Base-by-base conservation (phyloP, 2,113 vertebrate species). In the Urocynchramus pylzowi region DNA sequence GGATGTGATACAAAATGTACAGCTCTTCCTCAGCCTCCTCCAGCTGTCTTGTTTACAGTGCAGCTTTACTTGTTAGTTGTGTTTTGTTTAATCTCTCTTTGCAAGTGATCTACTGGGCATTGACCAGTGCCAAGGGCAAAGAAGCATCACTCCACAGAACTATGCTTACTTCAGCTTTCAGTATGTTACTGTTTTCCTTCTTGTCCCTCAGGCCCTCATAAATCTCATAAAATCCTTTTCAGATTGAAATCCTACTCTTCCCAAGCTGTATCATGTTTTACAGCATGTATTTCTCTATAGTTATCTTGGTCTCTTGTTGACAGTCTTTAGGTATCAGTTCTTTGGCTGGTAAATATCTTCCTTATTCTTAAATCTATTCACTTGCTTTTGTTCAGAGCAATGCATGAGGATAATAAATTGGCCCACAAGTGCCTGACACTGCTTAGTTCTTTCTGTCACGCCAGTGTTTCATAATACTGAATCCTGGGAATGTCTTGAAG, bases 181-280 rank as follows among this genome's bases (percentile, higher is more conserved):
- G 20, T 71, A 33, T 37, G 37, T 92, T 88, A 30, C 75, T n/a
- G 24, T 64, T 75, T 53, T 45, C 11, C 18, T 82, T 84, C 47
- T 57, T 80, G 30, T 84, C 87, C 82, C 77, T 91, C 49, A 93
- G 88, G 83, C 73, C 68, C 57, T 57, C 2, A 37, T 90, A 96
- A 94, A 93, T 83, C 89, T 92, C 23, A 70, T 91, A 78, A 92
- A 97, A 89, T 35, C 82, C 71, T 92, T 87, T 93, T 79, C 92
- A 85, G 86, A 90, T 86, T 90, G 89, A 96, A 94, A 91, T 84
- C 53, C 80, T 91, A 8, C 33, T 80, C 81, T 90, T 94, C 20
- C 71, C 45, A 75, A 91, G 70, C 69, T 88, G 54, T 52, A 83
- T 54, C 0, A 0, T 59, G 52, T 63, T 96, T 94, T 94, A 88